Evolutionary conservation across 2,888 invertebrate genomes (phyloP).

Genomic region (Cantharis rustica): DNA sequence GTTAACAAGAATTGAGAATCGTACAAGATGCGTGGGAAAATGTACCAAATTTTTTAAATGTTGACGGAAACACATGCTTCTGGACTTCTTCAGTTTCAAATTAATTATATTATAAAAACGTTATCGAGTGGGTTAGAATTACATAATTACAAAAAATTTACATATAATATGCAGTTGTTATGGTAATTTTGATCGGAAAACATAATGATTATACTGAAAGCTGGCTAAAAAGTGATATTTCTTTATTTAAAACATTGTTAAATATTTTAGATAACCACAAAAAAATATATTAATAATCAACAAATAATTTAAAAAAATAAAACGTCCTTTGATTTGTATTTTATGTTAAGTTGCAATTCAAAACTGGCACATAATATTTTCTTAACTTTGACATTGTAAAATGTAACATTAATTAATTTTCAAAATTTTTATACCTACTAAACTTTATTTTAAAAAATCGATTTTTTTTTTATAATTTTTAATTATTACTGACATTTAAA

Average conservation of each 20-base stretch:
- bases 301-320: too few species aligned
- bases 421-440: too few species aligned
- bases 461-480: not conserved
- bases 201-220: not conserved
- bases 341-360: too few species aligned
- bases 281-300: too few species aligned
- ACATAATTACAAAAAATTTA: not conserved
- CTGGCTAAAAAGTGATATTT: not conserved
- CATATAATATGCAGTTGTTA: not conserved
- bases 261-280: too few species aligned
- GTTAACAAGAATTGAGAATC: not conserved
- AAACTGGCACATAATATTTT: too few species aligned
- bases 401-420: too few species aligned
- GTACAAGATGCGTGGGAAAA: not conserved
- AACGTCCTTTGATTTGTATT: too few species aligned
- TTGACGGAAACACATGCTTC: not conserved
- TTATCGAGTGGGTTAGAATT: not conserved
- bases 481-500: not conserved
- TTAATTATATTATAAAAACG: not conserved
- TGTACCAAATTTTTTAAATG: not conserved
- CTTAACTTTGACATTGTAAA: too few species aligned
- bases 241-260: too few species aligned
- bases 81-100: not conserved
- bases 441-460: not conserved
- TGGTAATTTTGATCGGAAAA: not conserved